A percentile compares a stretch with the other conserved stretches of the same genome.
phyloP scores from a whole-genome alignment of 2,113 vertebrate genomes.

The Ardeotis arabs region DNA sequence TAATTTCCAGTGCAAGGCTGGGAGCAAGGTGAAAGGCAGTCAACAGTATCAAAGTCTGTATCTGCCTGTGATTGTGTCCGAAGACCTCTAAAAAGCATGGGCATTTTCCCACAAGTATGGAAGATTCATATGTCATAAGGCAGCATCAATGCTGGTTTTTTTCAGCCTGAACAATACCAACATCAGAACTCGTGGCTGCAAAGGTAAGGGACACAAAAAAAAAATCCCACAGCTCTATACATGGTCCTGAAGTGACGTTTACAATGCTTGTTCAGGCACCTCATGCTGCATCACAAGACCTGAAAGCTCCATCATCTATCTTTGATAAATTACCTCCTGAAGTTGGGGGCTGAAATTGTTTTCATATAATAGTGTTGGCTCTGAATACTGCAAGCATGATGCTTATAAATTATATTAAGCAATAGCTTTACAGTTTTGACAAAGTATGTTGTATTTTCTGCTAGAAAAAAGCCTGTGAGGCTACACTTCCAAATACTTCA shows the following conservation, averaged over 20 bases:
- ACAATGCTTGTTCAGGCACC: background rate
- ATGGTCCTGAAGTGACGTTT: background rate
- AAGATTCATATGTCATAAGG: background rate
- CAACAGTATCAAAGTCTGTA: background rate
- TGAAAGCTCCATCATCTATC: background rate
- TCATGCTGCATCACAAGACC: background rate
- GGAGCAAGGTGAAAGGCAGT: background rate
- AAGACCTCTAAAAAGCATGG: background rate
- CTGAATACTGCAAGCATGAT: background rate
- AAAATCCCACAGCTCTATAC: background rate
- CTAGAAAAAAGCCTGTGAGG: background rate
- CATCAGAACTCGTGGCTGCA: fast-evolving
- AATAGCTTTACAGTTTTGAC: background rate
- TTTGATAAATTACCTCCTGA: background rate
- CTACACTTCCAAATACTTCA: background rate
- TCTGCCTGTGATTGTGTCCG: background rate
- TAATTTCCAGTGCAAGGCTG: background rate
- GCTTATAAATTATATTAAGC: background rate
- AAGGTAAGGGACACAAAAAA: background rate
- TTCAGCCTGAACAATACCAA: background rate
- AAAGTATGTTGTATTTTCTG: background rate
- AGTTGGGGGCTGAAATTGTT: background rate
- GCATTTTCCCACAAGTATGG: background rate
- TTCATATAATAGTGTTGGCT: background rate
- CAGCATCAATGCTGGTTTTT: background rate